These are phyloP conservation scores for Sarcophaga peregrina DNA, from an alignment of 1,140 invertebrate genomes.

Conservation along the genomic window DNA sequence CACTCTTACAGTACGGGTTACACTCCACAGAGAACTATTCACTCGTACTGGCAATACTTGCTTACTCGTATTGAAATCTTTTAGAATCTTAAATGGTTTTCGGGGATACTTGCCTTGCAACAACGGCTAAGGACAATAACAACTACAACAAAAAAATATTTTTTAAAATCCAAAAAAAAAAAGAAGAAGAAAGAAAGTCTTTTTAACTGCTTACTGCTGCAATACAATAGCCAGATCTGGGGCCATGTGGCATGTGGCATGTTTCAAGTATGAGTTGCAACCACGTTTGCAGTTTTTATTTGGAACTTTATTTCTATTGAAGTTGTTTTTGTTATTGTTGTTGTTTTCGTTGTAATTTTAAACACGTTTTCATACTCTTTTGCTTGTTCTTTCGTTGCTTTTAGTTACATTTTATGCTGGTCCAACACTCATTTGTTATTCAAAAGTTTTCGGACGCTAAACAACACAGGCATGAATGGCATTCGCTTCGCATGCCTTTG, in stretches of 20 bases:
- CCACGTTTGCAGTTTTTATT: no score
- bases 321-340: not conserved
- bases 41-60: not conserved
- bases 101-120: not conserved
- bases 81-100: slow-evolving; percentile 4
- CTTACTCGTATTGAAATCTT: not conserved
- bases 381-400: not conserved
- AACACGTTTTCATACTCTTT: slow-evolving; percentile 15
- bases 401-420: not conserved
- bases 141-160: slow-evolving; percentile 15
- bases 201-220: no score
- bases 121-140: not conserved
- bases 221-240: no score
- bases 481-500: not conserved
- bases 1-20: slow-evolving; percentile 2
- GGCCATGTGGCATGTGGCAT: no score
- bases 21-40: slow-evolving; percentile 12
- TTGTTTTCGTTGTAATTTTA: slow-evolving; percentile 24
- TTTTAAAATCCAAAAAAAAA: slow-evolving; percentile 11
- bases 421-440: slow-evolving; percentile 33
- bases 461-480: not conserved
- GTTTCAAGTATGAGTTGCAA: no score
- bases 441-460: slow-evolving; percentile 26
- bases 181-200: slow-evolving; percentile 2
- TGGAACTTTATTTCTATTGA: not conserved